A percentile compares a stretch with the other conserved stretches of the same genome.
Conservation (phyloP, 2,888 invertebrate genomes). For the Oegoconia quadripuncta region DNA sequence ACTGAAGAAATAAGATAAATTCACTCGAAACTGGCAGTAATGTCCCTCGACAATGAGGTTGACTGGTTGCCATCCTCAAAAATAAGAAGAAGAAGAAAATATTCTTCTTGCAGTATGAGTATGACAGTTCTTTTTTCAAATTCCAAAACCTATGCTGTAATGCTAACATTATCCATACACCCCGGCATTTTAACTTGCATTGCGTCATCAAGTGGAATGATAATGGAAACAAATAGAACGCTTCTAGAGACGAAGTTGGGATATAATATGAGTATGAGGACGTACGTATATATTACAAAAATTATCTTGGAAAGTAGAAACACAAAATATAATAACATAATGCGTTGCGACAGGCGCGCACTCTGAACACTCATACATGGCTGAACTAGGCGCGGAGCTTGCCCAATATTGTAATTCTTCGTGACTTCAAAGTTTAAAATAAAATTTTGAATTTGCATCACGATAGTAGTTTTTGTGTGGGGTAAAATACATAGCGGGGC, state of each 20-base stretch:
- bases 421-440: slow-evolving; percentile 13
- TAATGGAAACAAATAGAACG: slow-evolving; percentile 35
- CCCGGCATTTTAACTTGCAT: neutral
- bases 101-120: neutral
- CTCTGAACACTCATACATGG: slow-evolving; percentile 28
- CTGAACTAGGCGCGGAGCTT: slow-evolving; percentile 21
- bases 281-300: slow-evolving; percentile 44
- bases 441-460: no score
- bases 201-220: neutral
- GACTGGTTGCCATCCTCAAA: no score
- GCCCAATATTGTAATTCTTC: slow-evolving; percentile 20
- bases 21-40: no score
- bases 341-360: slow-evolving; percentile 25
- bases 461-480: no score
- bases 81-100: no score
- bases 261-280: slow-evolving; percentile 28
- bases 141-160: neutral
- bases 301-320: slow-evolving; percentile 36
- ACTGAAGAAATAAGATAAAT: no score
- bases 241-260: slow-evolving; percentile 33
- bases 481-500: no score
- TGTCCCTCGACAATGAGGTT: no score
- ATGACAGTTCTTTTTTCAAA: no score
- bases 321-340: slow-evolving; percentile 21
- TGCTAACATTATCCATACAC: neutral